A percentile compares a stretch with the other conserved stretches of the same genome.
These are phyloP conservation scores for Drosophila cognata DNA, from an alignment of 2,888 invertebrate species.

Conservation along the genomic window DNA sequence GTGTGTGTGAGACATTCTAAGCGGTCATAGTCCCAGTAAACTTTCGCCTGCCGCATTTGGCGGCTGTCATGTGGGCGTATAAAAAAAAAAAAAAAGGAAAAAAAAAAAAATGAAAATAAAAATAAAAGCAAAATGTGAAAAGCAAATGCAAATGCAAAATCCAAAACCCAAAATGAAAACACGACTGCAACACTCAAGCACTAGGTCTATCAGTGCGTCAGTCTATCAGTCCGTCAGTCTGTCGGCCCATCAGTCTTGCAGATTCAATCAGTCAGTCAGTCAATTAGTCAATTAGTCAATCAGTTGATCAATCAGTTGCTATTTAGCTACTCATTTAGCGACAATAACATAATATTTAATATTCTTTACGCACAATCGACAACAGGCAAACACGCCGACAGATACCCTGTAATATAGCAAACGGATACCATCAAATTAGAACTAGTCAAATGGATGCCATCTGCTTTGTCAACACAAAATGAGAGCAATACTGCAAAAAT, in stretches of 20 bases:
- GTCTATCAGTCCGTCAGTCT: slow-evolving; percentile 10
- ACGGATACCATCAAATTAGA: background rate
- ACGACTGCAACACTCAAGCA: slow-evolving; percentile 7
- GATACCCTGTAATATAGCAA: background rate
- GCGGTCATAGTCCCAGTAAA: slow-evolving; percentile 81
- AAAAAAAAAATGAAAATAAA: background rate
- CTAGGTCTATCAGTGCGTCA: background rate
- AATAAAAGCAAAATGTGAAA: slow-evolving; percentile 16
- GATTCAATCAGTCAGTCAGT: background rate
- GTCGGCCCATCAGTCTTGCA: background rate
- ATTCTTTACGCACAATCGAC: background rate
- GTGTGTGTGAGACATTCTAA: slow-evolving; percentile 71
- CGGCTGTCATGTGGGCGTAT: slow-evolving; percentile 52
- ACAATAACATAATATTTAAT: background rate
- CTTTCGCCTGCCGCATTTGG: slow-evolving; percentile 74
- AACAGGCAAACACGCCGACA: background rate
- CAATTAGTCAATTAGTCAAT: slow-evolving; percentile 8
- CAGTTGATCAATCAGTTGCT: slow-evolving; percentile 27
- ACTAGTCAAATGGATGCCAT: background rate
- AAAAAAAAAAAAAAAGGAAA: slow-evolving; percentile 8
- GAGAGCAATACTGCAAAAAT: background rate
- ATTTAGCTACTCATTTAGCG: background rate
- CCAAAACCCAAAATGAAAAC: slow-evolving; percentile 4
- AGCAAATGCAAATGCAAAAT: slow-evolving; percentile 13
- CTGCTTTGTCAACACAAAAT: background rate